A percentile compares a stretch with the other conserved stretches of the same genome.
Conservation (phyloP, 2,888 invertebrate species). For the Brassicogethes aeneus region DNA sequence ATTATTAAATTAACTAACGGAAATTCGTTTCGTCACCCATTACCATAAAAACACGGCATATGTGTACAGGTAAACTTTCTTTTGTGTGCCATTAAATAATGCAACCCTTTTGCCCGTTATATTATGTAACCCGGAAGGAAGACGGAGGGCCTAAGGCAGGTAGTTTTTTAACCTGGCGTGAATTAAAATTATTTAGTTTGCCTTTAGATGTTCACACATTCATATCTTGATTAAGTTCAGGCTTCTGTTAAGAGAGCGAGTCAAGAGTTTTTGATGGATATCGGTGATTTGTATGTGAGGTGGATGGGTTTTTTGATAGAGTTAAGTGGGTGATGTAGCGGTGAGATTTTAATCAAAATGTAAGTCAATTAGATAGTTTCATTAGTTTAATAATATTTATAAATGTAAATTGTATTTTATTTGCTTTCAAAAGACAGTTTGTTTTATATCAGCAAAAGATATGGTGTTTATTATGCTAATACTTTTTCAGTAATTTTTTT, state of each 20-base stretch:
- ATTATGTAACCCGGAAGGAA: conserved; percentile 38
- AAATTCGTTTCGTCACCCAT: conserved; percentile 4
- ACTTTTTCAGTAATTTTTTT: no score
- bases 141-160: conserved; percentile 38
- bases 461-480: no score
- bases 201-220: conserved; percentile 33
- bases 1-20: conserved; percentile 10
- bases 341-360: no score
- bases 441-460: no score
- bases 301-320: background rate
- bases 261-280: background rate
- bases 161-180: conserved; percentile 35
- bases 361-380: no score
- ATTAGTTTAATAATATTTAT: no score
- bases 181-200: conserved; percentile 37
- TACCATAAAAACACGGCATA: conserved; percentile 30
- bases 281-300: background rate
- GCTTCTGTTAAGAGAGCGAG: background rate
- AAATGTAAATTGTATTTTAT: no score
- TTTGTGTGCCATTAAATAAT: conserved; percentile 31
- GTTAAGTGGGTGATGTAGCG: no score
- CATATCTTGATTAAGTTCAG: conserved; percentile 27
- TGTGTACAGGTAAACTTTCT: conserved; percentile 38
- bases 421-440: no score
- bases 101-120: conserved; percentile 31